Conservation (phyloP, 2,888 invertebrate species). For the Eupithecia centaureata region DNA sequence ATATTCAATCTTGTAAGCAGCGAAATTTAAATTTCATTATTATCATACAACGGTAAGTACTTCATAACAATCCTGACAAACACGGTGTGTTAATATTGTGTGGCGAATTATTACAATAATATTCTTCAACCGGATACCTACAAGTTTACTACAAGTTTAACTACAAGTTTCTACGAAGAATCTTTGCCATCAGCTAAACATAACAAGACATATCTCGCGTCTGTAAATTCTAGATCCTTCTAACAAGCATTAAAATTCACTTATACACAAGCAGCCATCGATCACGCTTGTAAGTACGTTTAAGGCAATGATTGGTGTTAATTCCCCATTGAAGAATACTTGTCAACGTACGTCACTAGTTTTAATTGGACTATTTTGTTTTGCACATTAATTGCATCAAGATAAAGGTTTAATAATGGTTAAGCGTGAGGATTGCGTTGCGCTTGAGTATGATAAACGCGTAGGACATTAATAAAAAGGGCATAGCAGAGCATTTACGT, state of each 20-base stretch:
- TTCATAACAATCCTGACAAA: no score
- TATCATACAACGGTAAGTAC: no score
- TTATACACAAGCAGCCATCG: neutral
- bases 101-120: no score
- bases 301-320: neutral
- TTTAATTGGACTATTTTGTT: slow-evolving; percentile 1
- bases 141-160: no score
- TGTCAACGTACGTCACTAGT: neutral
- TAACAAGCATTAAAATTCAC: neutral
- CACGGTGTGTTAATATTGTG: no score
- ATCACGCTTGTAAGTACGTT: neutral
- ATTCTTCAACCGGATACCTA: neutral
- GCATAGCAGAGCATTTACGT: no score
- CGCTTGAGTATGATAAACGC: neutral
- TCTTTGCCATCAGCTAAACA: neutral
- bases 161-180: no score
- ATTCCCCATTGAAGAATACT: slow-evolving; percentile 8
- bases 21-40: no score
- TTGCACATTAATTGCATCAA: neutral
- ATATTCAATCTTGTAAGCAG: no score
- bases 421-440: no score
- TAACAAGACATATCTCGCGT: neutral
- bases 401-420: neutral
- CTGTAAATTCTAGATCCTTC: neutral
- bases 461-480: no score